Percentiles rank a stretch among this genome's conserved stretches.
These are phyloP conservation scores for Eulemur rubriventer DNA, from an alignment of 2,797 vertebrate genomes.

Conservation along the genomic window DNA sequence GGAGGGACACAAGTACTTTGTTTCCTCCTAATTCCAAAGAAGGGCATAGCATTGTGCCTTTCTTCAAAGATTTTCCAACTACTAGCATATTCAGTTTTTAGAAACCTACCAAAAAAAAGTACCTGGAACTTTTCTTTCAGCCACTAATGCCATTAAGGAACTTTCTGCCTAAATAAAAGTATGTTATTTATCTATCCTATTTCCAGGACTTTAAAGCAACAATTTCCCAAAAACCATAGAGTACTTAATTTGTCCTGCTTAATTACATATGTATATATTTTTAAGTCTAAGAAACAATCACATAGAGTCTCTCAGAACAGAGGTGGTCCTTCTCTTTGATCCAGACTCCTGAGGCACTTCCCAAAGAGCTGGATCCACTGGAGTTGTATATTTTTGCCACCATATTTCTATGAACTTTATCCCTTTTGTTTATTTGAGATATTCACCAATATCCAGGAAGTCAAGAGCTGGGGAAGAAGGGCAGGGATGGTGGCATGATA, in stretches of 20 bases:
- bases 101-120: background rate
- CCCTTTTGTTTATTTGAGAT: slow-evolving; percentile 44
- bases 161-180: slow-evolving; percentile 12
- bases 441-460: slow-evolving; percentile 29
- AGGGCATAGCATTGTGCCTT: background rate
- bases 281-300: background rate
- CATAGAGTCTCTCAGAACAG: background rate
- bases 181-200: background rate
- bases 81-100: background rate
- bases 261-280: background rate
- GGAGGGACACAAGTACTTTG: background rate
- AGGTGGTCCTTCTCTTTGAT: background rate
- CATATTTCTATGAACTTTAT: slow-evolving; percentile 43
- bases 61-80: slow-evolving; percentile 10
- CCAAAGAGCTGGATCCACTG: background rate
- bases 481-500: background rate
- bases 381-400: background rate
- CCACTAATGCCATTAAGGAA: slow-evolving; percentile 18
- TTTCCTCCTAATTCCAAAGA: background rate
- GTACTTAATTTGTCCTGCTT: slow-evolving; percentile 30
- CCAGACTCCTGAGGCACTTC: slow-evolving; percentile 5
- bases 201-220: slow-evolving; percentile 38
- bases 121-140: background rate
- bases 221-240: background rate
- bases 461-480: slow-evolving; percentile 34